These are phyloP conservation scores for Dasyurus viverrinus DNA, from an alignment of 2,113 vertebrate species.

Conservation along the genomic window DNA sequence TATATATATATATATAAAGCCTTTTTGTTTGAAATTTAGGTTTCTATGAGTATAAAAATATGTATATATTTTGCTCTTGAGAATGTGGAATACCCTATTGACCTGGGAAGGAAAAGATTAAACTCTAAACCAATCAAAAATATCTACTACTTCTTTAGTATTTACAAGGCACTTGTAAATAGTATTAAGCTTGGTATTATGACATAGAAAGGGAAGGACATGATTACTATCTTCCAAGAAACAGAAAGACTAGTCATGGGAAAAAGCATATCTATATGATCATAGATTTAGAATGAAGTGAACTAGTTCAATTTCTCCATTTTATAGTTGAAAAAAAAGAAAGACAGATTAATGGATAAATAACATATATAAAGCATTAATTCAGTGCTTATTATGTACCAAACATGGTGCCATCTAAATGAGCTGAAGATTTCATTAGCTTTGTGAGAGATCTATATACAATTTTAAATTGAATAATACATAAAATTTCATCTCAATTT, in stretches of 20 bases:
- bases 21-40: background rate
- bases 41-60: background rate
- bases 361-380: background rate
- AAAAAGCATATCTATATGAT: background rate
- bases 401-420: background rate
- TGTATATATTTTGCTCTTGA: background rate
- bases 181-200: background rate
- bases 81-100: background rate
- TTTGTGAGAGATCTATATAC: background rate
- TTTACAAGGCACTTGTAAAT: background rate
- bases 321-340: background rate
- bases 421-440: background rate
- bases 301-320: background rate
- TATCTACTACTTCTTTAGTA: background rate
- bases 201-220: background rate
- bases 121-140: conserved; percentile 21
- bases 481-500: background rate
- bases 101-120: background rate
- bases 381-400: background rate
- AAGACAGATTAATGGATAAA: background rate
- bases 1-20: background rate
- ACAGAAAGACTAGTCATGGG: background rate
- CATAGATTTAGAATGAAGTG: background rate
- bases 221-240: background rate
- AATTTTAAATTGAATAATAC: background rate